phyloP scores from a whole-genome alignment of 2,797 vertebrate species.

The Geotrypetes seraphini region DNA sequence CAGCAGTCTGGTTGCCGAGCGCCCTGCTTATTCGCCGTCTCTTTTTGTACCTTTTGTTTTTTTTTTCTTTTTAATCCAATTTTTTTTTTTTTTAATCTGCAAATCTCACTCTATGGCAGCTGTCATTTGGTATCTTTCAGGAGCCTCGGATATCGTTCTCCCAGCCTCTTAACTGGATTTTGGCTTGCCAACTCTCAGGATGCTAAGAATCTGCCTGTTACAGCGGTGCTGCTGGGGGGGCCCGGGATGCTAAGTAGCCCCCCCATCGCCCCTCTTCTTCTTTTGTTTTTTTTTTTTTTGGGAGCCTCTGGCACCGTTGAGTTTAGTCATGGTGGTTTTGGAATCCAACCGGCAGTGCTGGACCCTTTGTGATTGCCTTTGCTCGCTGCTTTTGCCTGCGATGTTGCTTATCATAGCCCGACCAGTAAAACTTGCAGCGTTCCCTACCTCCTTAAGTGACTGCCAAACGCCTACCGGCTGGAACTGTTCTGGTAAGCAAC shows the following conservation, averaged over 20 bases:
- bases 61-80: neutral
- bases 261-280: neutral
- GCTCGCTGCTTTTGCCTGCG: slow-evolving; percentile 64
- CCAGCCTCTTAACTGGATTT: neutral
- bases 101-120: slow-evolving; percentile 4
- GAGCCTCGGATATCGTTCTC: neutral
- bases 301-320: slow-evolving; percentile 32
- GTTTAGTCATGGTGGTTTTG: slow-evolving; percentile 55
- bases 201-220: slow-evolving; percentile 2
- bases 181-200: too few species aligned
- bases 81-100: neutral
- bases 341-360: slow-evolving; percentile 57
- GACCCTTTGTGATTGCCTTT: slow-evolving; percentile 73
- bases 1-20: slow-evolving; percentile 19
- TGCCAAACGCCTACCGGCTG: slow-evolving; percentile 96
- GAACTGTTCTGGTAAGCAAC: slow-evolving; percentile 91
- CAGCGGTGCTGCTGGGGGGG: slow-evolving; percentile 16
- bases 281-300: slow-evolving; percentile 18
- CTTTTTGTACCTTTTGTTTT: slow-evolving; percentile 14
- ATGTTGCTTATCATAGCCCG: slow-evolving; percentile 75
- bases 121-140: slow-evolving; percentile 12
- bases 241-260: slow-evolving; percentile 47
- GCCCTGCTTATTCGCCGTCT: neutral
- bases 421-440: slow-evolving; percentile 85
- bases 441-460: slow-evolving; percentile 94